These are phyloP conservation scores for Sebastes paucispinis DNA, from an alignment of 2,797 vertebrate genomes.

Conservation along the genomic window DNA sequence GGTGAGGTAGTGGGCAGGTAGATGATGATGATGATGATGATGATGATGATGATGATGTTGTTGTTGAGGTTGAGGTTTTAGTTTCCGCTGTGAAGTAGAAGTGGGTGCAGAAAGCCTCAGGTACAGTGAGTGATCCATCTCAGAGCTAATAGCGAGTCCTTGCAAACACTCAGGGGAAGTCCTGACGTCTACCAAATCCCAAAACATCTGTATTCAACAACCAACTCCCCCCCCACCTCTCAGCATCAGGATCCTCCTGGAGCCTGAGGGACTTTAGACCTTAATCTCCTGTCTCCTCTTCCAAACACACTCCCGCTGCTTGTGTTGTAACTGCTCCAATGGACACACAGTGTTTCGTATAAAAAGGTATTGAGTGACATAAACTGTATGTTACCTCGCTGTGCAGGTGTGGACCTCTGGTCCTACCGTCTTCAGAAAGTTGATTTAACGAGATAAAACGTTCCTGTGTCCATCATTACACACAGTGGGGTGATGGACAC, in stretches of 20 bases:
- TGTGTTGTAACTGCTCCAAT: not conserved
- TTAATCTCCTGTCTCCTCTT: conserved; percentile 55
- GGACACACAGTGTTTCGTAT: not conserved
- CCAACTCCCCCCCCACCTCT: not conserved
- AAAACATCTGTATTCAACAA: conserved; percentile 20
- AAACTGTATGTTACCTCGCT: not conserved
- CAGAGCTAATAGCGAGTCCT: not conserved
- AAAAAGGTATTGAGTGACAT: not conserved
- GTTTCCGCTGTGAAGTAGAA: not conserved
- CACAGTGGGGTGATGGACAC: too few species aligned
- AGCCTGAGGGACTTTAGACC: conserved; percentile 49
- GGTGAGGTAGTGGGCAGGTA: not conserved
- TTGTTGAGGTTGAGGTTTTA: not conserved
- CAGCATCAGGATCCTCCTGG: conserved; percentile 39
- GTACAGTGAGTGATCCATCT: not conserved
- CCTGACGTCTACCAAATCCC: not conserved
- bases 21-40: not conserved
- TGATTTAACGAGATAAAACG: too few species aligned
- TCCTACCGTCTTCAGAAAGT: not conserved
- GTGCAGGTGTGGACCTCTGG: not conserved
- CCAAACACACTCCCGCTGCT: conserved; percentile 3
- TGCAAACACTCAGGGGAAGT: not conserved
- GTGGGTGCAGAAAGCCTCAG: not conserved
- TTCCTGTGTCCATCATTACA: too few species aligned
- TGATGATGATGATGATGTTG: not conserved